phyloP scores from a whole-genome alignment of 2,113 vertebrate species.

The Chaetorhynchus papuensis region DNA sequence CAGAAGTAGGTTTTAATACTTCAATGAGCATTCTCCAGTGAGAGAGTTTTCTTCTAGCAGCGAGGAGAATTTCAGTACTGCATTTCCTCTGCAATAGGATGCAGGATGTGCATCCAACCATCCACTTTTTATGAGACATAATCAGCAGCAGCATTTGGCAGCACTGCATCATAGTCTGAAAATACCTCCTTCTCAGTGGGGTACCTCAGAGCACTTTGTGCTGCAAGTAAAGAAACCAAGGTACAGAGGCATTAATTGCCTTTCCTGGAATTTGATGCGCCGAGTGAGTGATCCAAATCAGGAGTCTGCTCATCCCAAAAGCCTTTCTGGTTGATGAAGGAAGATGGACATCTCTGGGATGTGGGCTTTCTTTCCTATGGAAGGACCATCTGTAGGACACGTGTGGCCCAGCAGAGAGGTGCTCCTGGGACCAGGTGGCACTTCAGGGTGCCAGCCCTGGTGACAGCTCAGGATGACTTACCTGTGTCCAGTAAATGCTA shows the following conservation, averaged over 20 bases:
- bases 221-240: neutral
- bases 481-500: neutral
- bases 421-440: fast-evolving
- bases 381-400: neutral
- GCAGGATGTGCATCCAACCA: neutral
- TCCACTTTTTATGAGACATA: neutral
- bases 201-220: neutral
- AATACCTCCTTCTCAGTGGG: neutral
- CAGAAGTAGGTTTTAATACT: slow-evolving; percentile 12
- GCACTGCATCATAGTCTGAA: neutral
- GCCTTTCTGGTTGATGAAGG: neutral
- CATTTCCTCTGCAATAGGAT: slow-evolving; percentile 35
- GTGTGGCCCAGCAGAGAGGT: neutral
- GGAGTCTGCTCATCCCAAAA: neutral
- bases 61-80: neutral
- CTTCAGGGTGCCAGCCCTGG: neutral
- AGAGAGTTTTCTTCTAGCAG: neutral
- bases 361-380: neutral
- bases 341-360: neutral
- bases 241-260: neutral
- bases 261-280: neutral
- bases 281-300: neutral
- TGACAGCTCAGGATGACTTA: neutral
- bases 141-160: neutral
- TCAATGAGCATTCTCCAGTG: neutral